Evolutionary conservation across 2,113 vertebrate species (phyloP), one percentile per base, ranked within the genome.

Genomic region (Sylvietta virens): DNA sequence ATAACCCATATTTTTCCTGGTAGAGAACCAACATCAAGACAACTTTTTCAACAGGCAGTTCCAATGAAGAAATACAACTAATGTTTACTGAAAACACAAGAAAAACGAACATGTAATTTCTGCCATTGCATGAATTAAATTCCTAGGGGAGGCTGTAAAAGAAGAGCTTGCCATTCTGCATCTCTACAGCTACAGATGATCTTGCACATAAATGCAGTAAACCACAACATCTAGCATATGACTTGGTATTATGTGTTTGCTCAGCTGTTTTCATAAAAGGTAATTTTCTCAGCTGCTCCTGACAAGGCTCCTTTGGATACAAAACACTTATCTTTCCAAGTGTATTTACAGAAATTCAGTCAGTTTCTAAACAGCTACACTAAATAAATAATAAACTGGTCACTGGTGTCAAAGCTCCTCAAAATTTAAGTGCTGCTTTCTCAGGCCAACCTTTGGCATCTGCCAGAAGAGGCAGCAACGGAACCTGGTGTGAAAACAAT

Each of bases 201-300:
- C 83, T 81, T n/a, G 85, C 9, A 6, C 44, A 28, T 45, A 86
- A 84, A 86, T 12, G 78, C 53, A 78, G 58, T 22, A 94, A 73
- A 62, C 69, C 53, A 62, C 80, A 87, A 10, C 11, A 9, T 39
- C 77, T 39, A 66, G 37, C 31, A 48, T 30, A 50, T 35, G 78
- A 83, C 62, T 66, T 14, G 51, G 23, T 57, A 45, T 20, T 67
- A 60, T 20, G 67, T 71, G 56, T 95, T 93, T 93, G 83, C 88
- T 95, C 92, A 92, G 88, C 76, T 86, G 60, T 78, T 95, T 92
- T 83, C 64, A 56, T 69, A 57, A 65, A 86, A 95, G 86, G 51
- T 54, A 21, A 93, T 95, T 88, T 93, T 80, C 83, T 93, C 88
- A 79, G 86, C 57, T 78, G 56, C 13, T 92, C 45, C 83, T 76